phyloP scores from a whole-genome alignment of 2,797 vertebrate species.

The Sebastes iracundus region DNA sequence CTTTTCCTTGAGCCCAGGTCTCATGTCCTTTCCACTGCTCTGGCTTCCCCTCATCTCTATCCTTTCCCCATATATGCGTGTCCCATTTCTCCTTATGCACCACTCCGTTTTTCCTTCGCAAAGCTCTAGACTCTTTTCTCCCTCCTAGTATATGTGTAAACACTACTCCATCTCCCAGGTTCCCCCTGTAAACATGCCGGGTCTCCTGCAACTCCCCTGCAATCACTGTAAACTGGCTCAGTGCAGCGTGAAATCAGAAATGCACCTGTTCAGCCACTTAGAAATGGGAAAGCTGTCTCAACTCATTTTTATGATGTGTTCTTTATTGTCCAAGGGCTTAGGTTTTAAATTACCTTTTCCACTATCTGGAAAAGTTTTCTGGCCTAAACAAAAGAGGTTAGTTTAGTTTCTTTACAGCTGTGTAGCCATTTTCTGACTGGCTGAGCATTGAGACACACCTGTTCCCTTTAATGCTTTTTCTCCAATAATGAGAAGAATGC shows the following conservation, averaged over 20 bases:
- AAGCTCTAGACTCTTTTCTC: constrained; percentile 49
- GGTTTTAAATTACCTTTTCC: constrained; percentile 70
- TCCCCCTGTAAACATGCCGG: constrained; percentile 79
- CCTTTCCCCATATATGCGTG: constrained; percentile 51
- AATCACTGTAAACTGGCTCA: constrained; percentile 84
- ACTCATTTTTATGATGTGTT: constrained; percentile 82
- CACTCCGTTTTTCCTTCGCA: constrained; percentile 46
- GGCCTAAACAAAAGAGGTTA: constrained; percentile 61
- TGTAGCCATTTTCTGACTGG: constrained; percentile 50
- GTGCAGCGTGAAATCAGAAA: constrained; percentile 85
- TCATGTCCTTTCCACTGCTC: constrained; percentile 63
- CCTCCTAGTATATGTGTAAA: constrained; percentile 75
- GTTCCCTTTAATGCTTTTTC: constrained; percentile 36
- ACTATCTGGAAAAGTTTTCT: constrained; percentile 67
- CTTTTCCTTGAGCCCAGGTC: constrained; percentile 57
- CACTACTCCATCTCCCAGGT: constrained; percentile 77
- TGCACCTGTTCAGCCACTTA: constrained; percentile 86
- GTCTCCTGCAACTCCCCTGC: constrained; percentile 77
- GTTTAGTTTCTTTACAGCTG: constrained; percentile 45
- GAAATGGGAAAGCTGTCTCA: constrained; percentile 81
- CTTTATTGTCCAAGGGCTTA: constrained; percentile 78
- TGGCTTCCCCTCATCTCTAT: constrained; percentile 58
- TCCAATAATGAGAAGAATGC: constrained; percentile 48
- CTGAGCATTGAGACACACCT: constrained; percentile 25
- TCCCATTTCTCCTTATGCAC: constrained; percentile 57